phyloP scores from a whole-genome alignment of 2,888 invertebrate genomes.

The Rotaria socialis region DNA sequence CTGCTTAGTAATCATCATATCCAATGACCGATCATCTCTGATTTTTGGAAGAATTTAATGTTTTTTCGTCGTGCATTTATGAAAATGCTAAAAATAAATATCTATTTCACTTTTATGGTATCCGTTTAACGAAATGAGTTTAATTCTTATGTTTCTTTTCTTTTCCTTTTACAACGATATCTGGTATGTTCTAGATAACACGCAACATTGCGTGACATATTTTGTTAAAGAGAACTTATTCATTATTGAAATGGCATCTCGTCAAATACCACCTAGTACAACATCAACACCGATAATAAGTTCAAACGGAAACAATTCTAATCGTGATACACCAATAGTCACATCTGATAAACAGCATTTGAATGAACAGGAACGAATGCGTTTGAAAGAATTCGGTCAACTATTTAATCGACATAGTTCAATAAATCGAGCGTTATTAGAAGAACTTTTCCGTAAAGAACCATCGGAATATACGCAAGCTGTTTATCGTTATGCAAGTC shows the following conservation, averaged over 20 bases:
- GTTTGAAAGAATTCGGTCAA: conserved; percentile 42
- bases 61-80: background rate
- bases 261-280: background rate
- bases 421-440: conserved; percentile 38
- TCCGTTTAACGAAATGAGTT: background rate
- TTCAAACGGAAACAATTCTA: background rate
- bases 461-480: conserved; percentile 42
- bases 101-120: background rate
- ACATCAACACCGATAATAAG: background rate
- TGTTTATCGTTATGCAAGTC: conserved; percentile 43
- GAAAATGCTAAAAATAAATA: background rate
- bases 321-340: background rate
- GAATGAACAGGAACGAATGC: conserved; percentile 40
- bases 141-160: background rate
- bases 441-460: conserved; percentile 45
- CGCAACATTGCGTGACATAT: background rate
- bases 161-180: background rate
- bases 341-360: background rate
- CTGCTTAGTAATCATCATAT: background rate
- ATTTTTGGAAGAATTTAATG: background rate
- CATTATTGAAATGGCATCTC: background rate
- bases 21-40: background rate
- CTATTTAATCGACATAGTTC: conserved; percentile 41
- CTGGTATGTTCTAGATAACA: background rate
- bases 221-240: background rate